phyloP scores from a whole-genome alignment of 2,113 vertebrate genomes.

The Nesoenas mayeri region DNA sequence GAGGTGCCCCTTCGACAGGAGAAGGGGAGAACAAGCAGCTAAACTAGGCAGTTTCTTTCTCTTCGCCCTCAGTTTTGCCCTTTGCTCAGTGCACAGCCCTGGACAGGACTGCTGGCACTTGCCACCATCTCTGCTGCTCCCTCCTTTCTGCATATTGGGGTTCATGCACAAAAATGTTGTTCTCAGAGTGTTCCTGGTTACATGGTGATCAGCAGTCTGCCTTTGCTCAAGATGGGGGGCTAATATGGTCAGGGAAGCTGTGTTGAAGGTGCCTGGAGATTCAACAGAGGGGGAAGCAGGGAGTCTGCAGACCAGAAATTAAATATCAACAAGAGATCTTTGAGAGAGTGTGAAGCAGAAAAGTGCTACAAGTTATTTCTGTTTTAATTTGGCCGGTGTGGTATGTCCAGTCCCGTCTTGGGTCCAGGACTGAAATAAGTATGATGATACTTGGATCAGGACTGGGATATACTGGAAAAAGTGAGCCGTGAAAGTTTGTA shows the following conservation, averaged over 20 bases:
- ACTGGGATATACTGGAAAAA: constrained; percentile 37
- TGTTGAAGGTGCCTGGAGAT: not conserved
- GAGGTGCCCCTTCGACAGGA: not conserved
- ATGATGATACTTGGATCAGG: constrained; percentile 39
- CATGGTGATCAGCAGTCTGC: not conserved
- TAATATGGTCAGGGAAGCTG: rapidly evolving
- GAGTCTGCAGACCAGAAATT: constrained; percentile 59
- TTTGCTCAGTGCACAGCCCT: not conserved
- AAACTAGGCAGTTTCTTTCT: not conserved
- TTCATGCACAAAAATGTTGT: not conserved
- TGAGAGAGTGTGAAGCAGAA: not conserved
- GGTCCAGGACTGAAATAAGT: constrained; percentile 27
- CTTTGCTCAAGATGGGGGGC: not conserved
- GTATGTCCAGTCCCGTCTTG: not conserved
- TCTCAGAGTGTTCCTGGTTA: not conserved
- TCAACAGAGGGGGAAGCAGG: not conserved
- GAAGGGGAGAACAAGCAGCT: not conserved
- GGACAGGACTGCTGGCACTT: not conserved
- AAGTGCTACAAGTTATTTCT: constrained; percentile 20
- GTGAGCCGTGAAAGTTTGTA: not conserved
- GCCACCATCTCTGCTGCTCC: not conserved
- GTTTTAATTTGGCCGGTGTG: not conserved
- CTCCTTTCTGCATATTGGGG: not conserved
- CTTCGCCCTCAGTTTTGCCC: not conserved
- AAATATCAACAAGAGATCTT: constrained; percentile 31